A percentile compares a stretch with the other conserved stretches of the same genome.
These are phyloP conservation scores for Misgurnus anguillicaudatus DNA, from an alignment of 2,113 vertebrate species.

Conservation along the genomic window DNA sequence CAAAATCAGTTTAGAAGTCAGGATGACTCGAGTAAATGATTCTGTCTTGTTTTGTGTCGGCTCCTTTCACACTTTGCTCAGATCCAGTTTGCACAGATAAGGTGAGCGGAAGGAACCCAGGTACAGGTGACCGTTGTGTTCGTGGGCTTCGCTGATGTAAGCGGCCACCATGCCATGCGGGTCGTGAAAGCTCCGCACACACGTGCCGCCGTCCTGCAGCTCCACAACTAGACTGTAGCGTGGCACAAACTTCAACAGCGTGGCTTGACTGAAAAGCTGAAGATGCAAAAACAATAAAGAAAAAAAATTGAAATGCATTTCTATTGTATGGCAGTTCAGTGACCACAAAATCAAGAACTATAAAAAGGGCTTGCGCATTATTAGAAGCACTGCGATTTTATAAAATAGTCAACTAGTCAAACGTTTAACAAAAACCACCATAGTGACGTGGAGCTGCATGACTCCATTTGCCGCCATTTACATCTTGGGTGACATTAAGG, in stretches of 20 bases:
- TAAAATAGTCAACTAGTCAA: too few relatives aligned
- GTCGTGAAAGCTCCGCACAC: constrained; percentile 91
- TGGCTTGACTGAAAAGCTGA: constrained; percentile 89
- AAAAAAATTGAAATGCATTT: neutral
- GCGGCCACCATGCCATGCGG: constrained; percentile 80
- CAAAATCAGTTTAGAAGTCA: constrained; percentile 5
- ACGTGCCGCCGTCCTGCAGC: constrained; percentile 85
- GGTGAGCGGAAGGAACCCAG: constrained; percentile 91
- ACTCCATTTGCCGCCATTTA: too few relatives aligned
- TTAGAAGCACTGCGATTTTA: too few relatives aligned
- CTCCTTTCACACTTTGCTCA: constrained; percentile 71
- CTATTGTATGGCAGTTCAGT: too few relatives aligned
- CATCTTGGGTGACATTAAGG: too few relatives aligned
- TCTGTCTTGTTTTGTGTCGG: neutral
- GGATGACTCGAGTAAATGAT: constrained; percentile 1
- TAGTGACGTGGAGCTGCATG: too few relatives aligned
- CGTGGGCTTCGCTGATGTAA: constrained; percentile 87
- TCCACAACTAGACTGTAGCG: constrained; percentile 91
- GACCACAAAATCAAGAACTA: too few relatives aligned
- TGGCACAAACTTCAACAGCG: constrained; percentile 83
- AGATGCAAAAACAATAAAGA: constrained; percentile 9
- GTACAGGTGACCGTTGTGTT: constrained; percentile 86
- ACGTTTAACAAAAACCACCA: too few relatives aligned
- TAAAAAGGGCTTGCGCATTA: too few relatives aligned
- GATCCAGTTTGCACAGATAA: constrained; percentile 83